Conservation (phyloP, 1,140 invertebrate species). For the Piezodorus guildinii region DNA sequence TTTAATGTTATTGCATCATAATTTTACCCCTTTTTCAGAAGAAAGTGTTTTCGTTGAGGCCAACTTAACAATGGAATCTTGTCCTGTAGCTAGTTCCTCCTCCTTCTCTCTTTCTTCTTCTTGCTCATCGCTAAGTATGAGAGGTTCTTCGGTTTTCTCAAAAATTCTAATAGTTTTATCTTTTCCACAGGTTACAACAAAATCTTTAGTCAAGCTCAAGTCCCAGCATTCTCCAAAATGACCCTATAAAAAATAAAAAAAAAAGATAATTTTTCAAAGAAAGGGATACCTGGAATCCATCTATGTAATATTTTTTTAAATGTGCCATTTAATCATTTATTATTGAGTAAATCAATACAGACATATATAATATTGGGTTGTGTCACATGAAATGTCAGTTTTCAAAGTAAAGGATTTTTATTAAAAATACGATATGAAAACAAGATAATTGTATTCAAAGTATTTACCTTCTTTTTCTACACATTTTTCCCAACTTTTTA, state of each 20-base stretch:
- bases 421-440: too few species aligned
- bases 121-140: conserved; percentile 83
- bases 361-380: too few species aligned
- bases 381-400: too few species aligned
- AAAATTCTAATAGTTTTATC: conserved; percentile 82
- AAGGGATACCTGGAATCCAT: too few species aligned
- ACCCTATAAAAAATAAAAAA: conserved; percentile 39
- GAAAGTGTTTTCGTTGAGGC: conserved; percentile 83
- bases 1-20: too few species aligned
- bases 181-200: conserved; percentile 69
- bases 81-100: conserved; percentile 55
- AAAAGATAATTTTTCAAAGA: neutral
- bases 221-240: conserved; percentile 68
- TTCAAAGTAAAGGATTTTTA: too few species aligned
- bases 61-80: conserved; percentile 54
- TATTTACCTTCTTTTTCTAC: too few species aligned
- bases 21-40: conserved; percentile 74
- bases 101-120: conserved; percentile 68
- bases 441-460: too few species aligned
- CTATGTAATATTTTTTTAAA: too few species aligned
- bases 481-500: too few species aligned
- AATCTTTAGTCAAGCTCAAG: conserved; percentile 67
- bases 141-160: conserved; percentile 73
- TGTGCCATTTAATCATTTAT: too few species aligned
- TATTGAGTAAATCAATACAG: too few species aligned